phyloP scores from a whole-genome alignment of 2,113 vertebrate species.

The Chrysemys picta region DNA sequence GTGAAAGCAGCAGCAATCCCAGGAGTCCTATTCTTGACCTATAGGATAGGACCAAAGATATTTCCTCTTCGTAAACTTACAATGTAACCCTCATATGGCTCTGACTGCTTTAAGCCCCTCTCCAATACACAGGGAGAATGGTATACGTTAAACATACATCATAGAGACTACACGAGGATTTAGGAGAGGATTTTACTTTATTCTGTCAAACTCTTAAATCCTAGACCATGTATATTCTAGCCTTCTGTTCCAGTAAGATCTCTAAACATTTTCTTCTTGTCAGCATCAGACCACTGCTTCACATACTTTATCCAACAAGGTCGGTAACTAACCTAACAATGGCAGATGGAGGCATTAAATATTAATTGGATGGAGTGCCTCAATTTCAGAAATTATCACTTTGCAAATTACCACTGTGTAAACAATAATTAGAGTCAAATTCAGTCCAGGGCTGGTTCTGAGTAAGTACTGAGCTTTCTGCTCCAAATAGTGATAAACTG shows the following conservation, averaged over 20 bases:
- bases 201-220: not conserved
- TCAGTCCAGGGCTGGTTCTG: conserved; percentile 55
- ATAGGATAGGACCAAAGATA: not conserved
- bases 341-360: conserved; percentile 73
- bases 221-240: not conserved
- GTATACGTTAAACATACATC: not conserved
- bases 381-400: conserved; percentile 65
- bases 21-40: not conserved
- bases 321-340: conserved; percentile 48
- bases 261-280: conserved; percentile 34
- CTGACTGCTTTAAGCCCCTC: not conserved
- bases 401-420: conserved; percentile 54
- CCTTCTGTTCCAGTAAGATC: conserved; percentile 28
- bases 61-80: conserved; percentile 14
- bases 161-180: not conserved
- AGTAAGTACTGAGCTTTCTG: conserved; percentile 48
- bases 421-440: conserved; percentile 51
- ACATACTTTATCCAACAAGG: conserved; percentile 14
- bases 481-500: not conserved
- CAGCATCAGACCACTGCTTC: conserved; percentile 53
- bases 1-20: not conserved
- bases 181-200: not conserved
- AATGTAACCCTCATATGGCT: not conserved
- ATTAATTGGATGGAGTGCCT: conserved; percentile 65
- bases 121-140: not conserved